Evolutionary conservation across 2,113 vertebrate genomes (phyloP).

Genomic region (Ceratotherium simum): DNA sequence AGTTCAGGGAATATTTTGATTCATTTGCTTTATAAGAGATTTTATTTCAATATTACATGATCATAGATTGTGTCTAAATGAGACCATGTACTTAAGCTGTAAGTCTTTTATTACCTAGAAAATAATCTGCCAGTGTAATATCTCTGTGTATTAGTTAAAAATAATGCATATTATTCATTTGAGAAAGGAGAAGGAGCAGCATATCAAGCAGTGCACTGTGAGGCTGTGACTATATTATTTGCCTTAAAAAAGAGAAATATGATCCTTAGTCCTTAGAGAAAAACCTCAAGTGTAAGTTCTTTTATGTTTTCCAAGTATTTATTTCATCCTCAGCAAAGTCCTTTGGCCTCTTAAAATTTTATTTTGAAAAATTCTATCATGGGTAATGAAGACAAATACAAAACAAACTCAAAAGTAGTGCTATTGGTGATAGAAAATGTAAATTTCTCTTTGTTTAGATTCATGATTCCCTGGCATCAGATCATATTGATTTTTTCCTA

Average conservation of each 20-base stretch:
- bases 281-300: not conserved
- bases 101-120: conserved; percentile 5
- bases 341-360: not conserved
- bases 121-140: not conserved
- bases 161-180: not conserved
- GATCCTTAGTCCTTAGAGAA: not conserved
- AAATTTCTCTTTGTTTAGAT: conserved; percentile 37
- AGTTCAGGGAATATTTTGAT: conserved; percentile 8
- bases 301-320: not conserved
- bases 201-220: not conserved
- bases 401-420: not conserved
- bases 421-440: not conserved
- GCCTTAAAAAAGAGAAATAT: not conserved
- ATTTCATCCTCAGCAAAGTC: not conserved
- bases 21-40: not conserved
- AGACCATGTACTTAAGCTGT: not conserved
- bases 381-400: not conserved
- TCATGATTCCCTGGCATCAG: not conserved
- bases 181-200: not conserved
- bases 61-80: not conserved
- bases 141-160: not conserved
- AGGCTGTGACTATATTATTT: not conserved
- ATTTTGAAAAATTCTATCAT: not conserved
- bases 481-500: not conserved
- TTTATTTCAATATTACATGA: conserved; percentile 22